These are phyloP conservation scores for Smithornis capensis DNA, from an alignment of 2,113 vertebrate species.

Conservation along the genomic window DNA sequence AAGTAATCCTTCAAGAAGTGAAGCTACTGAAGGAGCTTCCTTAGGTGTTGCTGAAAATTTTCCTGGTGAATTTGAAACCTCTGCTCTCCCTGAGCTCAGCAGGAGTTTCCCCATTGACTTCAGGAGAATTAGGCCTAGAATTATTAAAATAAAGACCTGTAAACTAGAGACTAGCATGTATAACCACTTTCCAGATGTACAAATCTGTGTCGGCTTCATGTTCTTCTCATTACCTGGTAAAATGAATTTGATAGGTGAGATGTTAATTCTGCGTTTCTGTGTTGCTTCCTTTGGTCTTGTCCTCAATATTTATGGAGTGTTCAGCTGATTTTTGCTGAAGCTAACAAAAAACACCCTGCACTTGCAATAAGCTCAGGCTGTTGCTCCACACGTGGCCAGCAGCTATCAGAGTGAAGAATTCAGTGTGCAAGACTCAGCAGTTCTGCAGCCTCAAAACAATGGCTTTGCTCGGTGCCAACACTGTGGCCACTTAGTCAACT, in stretches of 20 bases:
- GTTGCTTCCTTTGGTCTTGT: background rate
- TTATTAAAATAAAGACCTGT: constrained; percentile 29
- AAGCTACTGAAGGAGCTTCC: background rate
- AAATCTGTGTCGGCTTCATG: background rate
- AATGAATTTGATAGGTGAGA: constrained; percentile 25
- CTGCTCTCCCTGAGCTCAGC: background rate
- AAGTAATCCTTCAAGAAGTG: background rate
- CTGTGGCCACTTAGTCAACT: background rate
- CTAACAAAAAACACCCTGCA: background rate
- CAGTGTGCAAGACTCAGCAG: background rate
- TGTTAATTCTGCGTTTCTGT: constrained; percentile 8
- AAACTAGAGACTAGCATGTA: background rate
- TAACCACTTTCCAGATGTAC: background rate
- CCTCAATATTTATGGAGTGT: constrained; percentile 45
- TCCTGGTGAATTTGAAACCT: background rate
- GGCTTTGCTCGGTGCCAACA: background rate
- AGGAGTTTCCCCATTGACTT: background rate
- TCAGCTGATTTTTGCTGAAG: constrained; percentile 49
- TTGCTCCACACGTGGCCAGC: background rate
- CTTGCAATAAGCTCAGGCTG: constrained; percentile 6
- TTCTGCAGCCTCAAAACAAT: constrained; percentile 19
- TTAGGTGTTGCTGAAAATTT: constrained; percentile 18
- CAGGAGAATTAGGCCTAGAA: background rate
- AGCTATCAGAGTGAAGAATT: constrained; percentile 17
- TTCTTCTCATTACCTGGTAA: constrained; percentile 14